Percentiles rank a stretch among this genome's conserved stretches.
Conservation (phyloP, 1,140 invertebrate genomes). For the Neodiprion fabricii region DNA sequence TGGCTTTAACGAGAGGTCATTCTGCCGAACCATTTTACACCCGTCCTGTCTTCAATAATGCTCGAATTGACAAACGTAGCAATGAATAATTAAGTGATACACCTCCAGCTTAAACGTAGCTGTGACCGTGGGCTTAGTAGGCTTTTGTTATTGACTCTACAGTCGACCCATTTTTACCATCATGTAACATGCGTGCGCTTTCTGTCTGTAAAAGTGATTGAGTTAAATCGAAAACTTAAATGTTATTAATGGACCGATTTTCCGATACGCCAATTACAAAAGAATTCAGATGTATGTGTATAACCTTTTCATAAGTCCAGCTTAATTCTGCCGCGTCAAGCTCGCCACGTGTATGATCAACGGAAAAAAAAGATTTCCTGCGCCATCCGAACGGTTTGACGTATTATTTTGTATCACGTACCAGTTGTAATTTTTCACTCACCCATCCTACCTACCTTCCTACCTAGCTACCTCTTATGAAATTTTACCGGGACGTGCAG, state of each 20-base stretch:
- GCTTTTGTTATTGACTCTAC: no score
- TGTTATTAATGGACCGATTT: not conserved
- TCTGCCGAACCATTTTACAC: no score
- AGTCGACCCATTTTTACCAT: no score
- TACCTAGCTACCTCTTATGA: not conserved
- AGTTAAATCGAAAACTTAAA: not conserved
- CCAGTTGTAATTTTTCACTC: not conserved
- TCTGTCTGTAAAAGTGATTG: no score
- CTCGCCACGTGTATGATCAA: not conserved
- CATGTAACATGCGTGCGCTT: no score
- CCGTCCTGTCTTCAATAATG: no score
- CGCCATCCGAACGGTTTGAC: not conserved
- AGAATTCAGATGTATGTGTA: not conserved
- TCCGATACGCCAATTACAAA: not conserved
- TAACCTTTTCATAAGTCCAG: not conserved
- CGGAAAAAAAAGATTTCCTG: not conserved
- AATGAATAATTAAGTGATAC: no score
- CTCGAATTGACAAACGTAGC: no score
- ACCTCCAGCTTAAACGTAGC: no score
- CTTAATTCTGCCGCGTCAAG: not conserved
- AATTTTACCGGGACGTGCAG: not conserved
- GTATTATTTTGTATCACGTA: conserved; percentile 1
- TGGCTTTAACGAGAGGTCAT: no score
- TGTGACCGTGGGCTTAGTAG: no score
- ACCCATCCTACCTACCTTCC: not conserved